phyloP scores from a whole-genome alignment of 1,140 invertebrate genomes.

The Ceratosolen solmsi region DNA sequence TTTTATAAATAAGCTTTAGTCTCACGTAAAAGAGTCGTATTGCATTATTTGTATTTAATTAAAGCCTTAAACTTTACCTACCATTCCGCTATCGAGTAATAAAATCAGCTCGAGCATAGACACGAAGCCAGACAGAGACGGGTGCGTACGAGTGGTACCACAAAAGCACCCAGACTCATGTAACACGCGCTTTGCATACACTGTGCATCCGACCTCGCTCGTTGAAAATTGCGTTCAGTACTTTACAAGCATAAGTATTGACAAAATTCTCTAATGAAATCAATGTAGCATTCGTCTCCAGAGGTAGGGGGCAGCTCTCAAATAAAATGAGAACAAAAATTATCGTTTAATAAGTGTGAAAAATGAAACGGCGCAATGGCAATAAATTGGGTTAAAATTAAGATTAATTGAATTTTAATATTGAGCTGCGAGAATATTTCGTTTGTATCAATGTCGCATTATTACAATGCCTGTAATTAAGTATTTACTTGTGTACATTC shows the following conservation, averaged over 20 bases:
- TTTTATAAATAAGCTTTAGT: neutral
- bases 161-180: neutral
- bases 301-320: neutral
- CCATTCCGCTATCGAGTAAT: constrained; percentile 14
- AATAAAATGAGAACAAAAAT: neutral
- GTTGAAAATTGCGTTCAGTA: neutral
- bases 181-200: constrained; percentile 12
- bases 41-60: neutral
- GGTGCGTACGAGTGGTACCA: neutral
- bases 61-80: constrained; percentile 3
- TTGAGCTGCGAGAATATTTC: neutral
- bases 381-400: neutral
- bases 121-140: neutral
- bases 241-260: constrained; percentile 1
- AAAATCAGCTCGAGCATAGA: neutral
- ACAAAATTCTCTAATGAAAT: neutral
- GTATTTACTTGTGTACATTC: neutral
- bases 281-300: neutral
- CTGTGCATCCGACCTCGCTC: neutral
- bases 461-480: neutral
- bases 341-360: neutral
- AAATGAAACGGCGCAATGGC: neutral
- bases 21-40: neutral
- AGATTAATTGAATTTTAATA: neutral
- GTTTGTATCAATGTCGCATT: neutral